These are phyloP conservation scores for Galagoides demidoff DNA, from an alignment of 2,797 vertebrate genomes.

Conservation along the genomic window DNA sequence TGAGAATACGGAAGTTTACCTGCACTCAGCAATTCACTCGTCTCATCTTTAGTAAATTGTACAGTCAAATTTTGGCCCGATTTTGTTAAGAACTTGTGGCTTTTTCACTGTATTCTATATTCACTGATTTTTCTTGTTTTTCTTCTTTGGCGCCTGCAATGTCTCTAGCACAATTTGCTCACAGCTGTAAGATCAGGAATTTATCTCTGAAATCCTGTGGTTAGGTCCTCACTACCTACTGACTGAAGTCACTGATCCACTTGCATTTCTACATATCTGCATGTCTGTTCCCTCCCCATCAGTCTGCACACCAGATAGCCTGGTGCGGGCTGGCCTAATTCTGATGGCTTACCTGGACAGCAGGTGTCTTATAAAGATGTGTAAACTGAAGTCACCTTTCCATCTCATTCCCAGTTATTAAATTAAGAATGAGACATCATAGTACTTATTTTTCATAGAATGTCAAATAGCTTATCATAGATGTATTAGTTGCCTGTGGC, in stretches of 20 bases:
- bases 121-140: neutral
- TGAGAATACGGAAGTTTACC: neutral
- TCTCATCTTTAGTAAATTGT: neutral
- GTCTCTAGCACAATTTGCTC: neutral
- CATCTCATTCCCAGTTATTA: too few species aligned
- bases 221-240: neutral
- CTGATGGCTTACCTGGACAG: neutral
- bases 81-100: neutral
- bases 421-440: neutral
- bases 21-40: neutral
- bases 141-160: neutral
- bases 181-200: neutral
- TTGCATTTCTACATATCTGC: neutral
- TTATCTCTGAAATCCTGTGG: neutral
- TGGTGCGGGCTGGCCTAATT: neutral
- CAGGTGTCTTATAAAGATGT: neutral
- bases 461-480: neutral
- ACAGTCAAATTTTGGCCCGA: neutral
- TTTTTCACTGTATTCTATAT: neutral
- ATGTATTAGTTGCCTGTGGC: neutral
- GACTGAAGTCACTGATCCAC: neutral
- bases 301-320: neutral
- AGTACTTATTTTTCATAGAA: neutral
- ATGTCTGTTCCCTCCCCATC: neutral
- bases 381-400: neutral